phyloP scores from a whole-genome alignment of 2,113 vertebrate species.

The Anguilla rostrata region DNA sequence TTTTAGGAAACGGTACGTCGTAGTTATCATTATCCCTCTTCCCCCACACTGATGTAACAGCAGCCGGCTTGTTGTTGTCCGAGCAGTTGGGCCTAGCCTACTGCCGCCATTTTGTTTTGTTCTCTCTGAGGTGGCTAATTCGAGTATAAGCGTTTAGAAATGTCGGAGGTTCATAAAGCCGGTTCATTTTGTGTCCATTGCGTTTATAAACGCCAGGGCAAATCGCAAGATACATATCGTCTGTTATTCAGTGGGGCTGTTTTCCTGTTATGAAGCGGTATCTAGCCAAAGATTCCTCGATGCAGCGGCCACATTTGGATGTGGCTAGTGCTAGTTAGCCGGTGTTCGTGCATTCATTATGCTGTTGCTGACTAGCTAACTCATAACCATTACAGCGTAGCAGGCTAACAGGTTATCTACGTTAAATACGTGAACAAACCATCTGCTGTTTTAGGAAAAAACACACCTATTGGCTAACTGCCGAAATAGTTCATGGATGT shows the following conservation, averaged over 20 bases:
- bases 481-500: neutral
- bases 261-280: constrained; percentile 58
- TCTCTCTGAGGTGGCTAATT: constrained; percentile 53
- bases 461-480: neutral
- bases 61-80: constrained; percentile 32
- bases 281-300: constrained; percentile 55
- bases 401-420: neutral
- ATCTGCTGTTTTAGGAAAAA: neutral
- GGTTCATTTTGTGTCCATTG: neutral
- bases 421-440: neutral
- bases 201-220: neutral
- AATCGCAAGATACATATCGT: neutral
- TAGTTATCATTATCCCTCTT: neutral
- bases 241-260: neutral
- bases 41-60: neutral
- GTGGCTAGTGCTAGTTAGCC: neutral
- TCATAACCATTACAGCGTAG: neutral
- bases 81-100: constrained; percentile 51
- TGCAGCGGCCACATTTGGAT: constrained; percentile 46
- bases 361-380: neutral
- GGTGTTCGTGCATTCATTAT: neutral
- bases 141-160: constrained; percentile 24
- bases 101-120: constrained; percentile 79
- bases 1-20: neutral
- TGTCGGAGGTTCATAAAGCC: constrained; percentile 27